Percentiles rank a stretch among this genome's conserved stretches.
phyloP scores from a whole-genome alignment of 2,113 vertebrate genomes.

The Dicrurus megarhynchus region DNA sequence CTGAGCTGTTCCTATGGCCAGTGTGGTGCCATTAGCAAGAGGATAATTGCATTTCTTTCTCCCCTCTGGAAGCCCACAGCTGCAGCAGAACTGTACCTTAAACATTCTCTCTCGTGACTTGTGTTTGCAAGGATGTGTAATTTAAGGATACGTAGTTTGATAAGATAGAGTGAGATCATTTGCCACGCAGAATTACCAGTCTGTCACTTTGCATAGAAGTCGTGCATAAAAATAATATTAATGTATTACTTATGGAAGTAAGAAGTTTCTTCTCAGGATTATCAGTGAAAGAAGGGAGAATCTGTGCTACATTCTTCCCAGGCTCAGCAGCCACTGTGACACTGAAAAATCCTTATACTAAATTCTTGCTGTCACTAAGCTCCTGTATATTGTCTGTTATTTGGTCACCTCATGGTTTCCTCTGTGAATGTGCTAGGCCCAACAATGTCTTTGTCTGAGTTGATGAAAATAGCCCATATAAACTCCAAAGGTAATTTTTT shows the following conservation, averaged over 20 bases:
- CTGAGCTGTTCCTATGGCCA: neutral
- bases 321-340: neutral
- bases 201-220: neutral
- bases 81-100: neutral
- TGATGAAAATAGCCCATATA: neutral
- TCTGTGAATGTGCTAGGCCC: neutral
- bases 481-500: neutral
- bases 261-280: neutral
- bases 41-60: neutral
- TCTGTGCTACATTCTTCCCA: neutral
- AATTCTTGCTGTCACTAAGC: neutral
- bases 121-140: neutral
- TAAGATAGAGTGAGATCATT: neutral
- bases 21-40: neutral
- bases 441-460: neutral
- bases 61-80: neutral
- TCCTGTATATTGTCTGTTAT: neutral
- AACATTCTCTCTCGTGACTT: neutral
- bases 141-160: neutral
- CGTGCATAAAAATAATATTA: neutral
- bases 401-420: neutral
- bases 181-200: neutral
- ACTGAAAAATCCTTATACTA: neutral
- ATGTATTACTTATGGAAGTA: neutral
- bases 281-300: neutral